Conservation (phyloP, 2,797 vertebrate species). For the Gadopsis bispinosus region DNA sequence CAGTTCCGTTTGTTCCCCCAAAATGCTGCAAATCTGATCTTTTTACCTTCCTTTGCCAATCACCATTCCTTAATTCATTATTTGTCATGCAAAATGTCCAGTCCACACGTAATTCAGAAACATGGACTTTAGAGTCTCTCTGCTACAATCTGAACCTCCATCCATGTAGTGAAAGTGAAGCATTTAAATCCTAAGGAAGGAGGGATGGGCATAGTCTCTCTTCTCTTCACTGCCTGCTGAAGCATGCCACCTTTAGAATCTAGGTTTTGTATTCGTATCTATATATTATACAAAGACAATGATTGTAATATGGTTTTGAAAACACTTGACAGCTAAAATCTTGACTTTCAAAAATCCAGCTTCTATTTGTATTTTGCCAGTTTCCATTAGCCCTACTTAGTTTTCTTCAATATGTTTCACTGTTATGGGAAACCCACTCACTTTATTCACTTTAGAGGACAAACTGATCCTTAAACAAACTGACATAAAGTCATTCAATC, state of each 20-base stretch:
- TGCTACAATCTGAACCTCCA: constrained; percentile 39
- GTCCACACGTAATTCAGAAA: constrained; percentile 33
- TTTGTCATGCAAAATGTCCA: constrained; percentile 23
- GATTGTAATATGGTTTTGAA: constrained; percentile 72
- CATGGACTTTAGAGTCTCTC: constrained; percentile 26
- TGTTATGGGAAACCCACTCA: constrained; percentile 22
- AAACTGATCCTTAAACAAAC: constrained; percentile 18
- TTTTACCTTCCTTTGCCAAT: constrained; percentile 49
- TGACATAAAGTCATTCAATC: constrained; percentile 19
- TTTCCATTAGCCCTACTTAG: neutral
- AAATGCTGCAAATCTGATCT: constrained; percentile 74
- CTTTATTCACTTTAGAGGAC: constrained; percentile 23
- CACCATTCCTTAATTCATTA: constrained; percentile 22
- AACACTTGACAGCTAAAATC: constrained; percentile 46
- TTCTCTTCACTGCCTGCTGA: constrained; percentile 66
- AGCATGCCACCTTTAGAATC: constrained; percentile 72
- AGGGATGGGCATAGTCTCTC: constrained; percentile 50
- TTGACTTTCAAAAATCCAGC: constrained; percentile 33
- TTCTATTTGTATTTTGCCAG: constrained; percentile 29
- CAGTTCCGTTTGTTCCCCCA: constrained; percentile 54
- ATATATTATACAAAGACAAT: constrained; percentile 69
- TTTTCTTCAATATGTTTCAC: constrained; percentile 13
- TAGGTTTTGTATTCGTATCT: constrained; percentile 68
- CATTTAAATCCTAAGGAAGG: constrained; percentile 47
- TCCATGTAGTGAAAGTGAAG: constrained; percentile 45